phyloP scores from a whole-genome alignment of 2,113 vertebrate genomes.

The Elachura formosa region DNA sequence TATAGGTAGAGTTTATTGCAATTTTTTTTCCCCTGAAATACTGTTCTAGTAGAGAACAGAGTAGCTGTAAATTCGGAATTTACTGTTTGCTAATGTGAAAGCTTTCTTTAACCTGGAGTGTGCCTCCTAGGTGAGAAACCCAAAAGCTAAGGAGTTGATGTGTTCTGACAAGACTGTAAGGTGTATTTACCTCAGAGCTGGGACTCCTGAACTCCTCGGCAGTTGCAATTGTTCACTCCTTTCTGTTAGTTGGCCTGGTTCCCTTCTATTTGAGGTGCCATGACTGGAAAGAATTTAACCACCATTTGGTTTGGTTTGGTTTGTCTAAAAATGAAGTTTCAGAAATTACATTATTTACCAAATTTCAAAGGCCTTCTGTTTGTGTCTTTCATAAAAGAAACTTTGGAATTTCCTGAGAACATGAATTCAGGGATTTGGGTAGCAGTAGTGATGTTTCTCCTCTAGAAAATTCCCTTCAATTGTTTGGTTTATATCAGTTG shows the following conservation, averaged over 20 bases:
- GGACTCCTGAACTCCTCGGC: background rate
- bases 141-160: background rate
- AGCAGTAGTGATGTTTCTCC: background rate
- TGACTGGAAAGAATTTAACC: background rate
- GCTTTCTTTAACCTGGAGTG: background rate
- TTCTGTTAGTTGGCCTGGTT: background rate
- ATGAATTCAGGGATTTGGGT: background rate
- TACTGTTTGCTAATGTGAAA: background rate
- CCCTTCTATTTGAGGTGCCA: background rate
- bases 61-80: background rate
- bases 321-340: background rate
- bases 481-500: background rate
- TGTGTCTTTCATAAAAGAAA: background rate
- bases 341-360: background rate
- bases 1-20: background rate
- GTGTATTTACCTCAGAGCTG: background rate
- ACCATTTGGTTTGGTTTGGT: background rate
- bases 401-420: background rate
- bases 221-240: background rate
- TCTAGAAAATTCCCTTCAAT: background rate
- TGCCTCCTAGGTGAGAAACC: background rate
- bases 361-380: background rate
- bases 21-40: background rate
- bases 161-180: background rate
- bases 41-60: background rate